Evolutionary conservation across 35 echinoderm and acorn worm species (phyloP).

Genomic region (Chiridota heheva): DNA sequence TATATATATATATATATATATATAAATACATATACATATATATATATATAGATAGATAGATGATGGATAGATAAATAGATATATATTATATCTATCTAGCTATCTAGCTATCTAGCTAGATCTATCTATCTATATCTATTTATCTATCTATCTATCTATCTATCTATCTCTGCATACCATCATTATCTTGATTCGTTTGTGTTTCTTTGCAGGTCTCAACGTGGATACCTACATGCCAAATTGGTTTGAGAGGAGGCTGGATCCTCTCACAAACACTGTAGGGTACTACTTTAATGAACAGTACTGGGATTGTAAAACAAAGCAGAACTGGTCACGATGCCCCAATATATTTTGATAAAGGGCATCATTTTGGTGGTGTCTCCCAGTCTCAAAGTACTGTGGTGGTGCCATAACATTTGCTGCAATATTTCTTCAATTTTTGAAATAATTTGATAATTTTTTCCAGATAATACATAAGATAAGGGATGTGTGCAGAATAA

Average conservation of each 20-base stretch:
- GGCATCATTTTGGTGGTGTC: neutral
- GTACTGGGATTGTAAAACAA: conserved; percentile 78
- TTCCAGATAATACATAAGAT: neutral
- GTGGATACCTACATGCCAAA: conserved; percentile 79
- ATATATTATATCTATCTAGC: no score
- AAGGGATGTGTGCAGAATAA: neutral
- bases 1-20: no score
- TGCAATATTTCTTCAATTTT: neutral
- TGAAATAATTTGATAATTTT: neutral
- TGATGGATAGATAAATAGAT: no score
- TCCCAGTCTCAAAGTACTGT: neutral
- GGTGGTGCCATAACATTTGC: neutral
- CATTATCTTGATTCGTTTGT: neutral
- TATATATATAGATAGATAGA: no score
- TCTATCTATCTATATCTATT: no score
- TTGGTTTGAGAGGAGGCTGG: conserved; percentile 93
- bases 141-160: no score
- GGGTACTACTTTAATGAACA: conserved; percentile 64
- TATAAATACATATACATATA: no score
- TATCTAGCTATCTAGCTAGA: no score
- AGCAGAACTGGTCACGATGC: conserved; percentile 78
- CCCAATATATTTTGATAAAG: conserved; percentile 79
- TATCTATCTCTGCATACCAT: no score
- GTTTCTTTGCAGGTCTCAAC: conserved; percentile 51
- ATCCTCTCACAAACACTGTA: conserved; percentile 82